A percentile compares a stretch with the other conserved stretches of the same genome.
These are phyloP conservation scores for Limosa lapponica DNA, from an alignment of 2,797 vertebrate genomes.

Conservation along the genomic window DNA sequence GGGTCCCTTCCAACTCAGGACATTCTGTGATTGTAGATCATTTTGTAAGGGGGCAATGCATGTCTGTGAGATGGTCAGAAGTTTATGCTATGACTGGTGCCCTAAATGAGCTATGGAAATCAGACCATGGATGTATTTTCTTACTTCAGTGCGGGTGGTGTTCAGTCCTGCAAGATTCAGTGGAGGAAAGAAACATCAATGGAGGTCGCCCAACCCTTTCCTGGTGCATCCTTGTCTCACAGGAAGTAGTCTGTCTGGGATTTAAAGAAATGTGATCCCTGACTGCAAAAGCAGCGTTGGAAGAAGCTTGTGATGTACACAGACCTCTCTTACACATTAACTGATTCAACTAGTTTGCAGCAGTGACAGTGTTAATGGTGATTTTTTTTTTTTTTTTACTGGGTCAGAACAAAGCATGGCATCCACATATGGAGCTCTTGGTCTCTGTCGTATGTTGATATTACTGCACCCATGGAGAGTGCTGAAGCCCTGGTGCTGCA, in stretches of 20 bases:
- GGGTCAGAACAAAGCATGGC: background rate
- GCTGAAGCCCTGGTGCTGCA: background rate
- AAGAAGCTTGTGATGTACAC: background rate
- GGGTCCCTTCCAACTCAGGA: background rate
- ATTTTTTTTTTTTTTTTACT: background rate
- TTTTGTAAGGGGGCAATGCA: background rate
- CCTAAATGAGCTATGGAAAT: background rate
- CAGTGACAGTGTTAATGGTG: background rate
- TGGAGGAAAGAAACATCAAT: background rate
- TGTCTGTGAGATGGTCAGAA: background rate
- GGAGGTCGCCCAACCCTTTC: background rate
- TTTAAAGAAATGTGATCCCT: background rate
- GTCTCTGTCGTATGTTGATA: background rate
- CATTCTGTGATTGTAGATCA: background rate
- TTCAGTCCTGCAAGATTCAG: background rate
- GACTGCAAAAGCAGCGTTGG: background rate
- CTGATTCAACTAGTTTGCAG: background rate
- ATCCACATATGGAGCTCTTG: background rate
- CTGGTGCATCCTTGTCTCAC: background rate
- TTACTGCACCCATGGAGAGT: background rate
- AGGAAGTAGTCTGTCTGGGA: background rate
- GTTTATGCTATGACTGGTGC: background rate
- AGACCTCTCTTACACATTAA: background rate
- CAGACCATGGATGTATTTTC: background rate
- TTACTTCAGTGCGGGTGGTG: background rate